Evolutionary conservation across 1,140 invertebrate species (phyloP).

Genomic region (Atta colombica): DNA sequence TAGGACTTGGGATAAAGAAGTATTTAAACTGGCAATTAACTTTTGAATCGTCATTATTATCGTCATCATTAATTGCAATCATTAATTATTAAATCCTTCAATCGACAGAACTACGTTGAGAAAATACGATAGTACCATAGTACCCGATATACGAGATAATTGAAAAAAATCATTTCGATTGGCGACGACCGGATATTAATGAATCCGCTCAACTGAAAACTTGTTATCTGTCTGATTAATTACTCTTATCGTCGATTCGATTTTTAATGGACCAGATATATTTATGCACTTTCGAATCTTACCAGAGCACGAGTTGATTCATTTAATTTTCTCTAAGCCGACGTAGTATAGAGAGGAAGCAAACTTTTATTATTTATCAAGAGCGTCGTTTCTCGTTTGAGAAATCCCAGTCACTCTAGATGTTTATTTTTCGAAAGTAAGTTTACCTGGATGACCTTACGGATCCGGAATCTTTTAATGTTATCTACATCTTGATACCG

Average conservation of each 20-base stretch:
- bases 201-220: constrained; percentile 20
- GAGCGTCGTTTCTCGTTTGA: background rate
- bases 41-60: background rate
- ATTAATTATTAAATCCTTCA: background rate
- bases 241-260: constrained; percentile 39
- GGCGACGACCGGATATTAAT: constrained; percentile 25
- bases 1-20: background rate
- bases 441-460: background rate
- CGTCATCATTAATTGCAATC: background rate
- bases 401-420: constrained; percentile 5
- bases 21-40: no score
- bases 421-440: background rate
- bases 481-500: background rate
- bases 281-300: constrained; percentile 42
- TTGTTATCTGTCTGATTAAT: constrained; percentile 37
- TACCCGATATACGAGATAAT: constrained; percentile 7
- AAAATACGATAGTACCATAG: background rate
- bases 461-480: constrained; percentile 1
- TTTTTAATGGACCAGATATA: constrained; percentile 11
- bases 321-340: constrained; percentile 35
- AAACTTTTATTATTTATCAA: constrained; percentile 17
- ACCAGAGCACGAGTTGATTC: background rate
- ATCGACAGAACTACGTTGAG: background rate
- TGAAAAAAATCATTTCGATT: constrained; percentile 18
- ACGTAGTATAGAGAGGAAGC: background rate